Conservation (phyloP, 2,888 invertebrate species). For the Pocota personata region DNA sequence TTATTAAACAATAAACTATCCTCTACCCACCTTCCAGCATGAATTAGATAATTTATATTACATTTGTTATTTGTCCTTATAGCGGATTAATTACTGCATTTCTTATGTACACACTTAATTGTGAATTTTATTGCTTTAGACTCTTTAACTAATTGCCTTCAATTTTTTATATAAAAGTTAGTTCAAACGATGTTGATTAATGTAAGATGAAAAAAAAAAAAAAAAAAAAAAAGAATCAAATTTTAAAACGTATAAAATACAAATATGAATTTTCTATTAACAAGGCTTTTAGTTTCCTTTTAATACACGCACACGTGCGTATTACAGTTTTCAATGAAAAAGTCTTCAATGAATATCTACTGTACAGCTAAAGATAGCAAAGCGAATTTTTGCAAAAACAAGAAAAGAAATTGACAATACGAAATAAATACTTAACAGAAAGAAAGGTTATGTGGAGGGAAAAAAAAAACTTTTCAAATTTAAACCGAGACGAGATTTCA, state of each 20-base stretch:
- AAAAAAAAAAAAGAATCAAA: slow-evolving; percentile 45
- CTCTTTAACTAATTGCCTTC: slow-evolving; percentile 63
- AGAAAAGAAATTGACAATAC: background rate
- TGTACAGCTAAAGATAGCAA: background rate
- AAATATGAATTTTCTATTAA: slow-evolving; percentile 62
- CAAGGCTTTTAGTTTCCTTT: background rate
- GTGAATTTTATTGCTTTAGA: slow-evolving; percentile 43
- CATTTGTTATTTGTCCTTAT: slow-evolving; percentile 8
- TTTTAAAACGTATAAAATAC: slow-evolving; percentile 54
- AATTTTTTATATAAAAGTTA: slow-evolving; percentile 60
- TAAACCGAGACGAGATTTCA: background rate
- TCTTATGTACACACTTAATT: slow-evolving; percentile 19
- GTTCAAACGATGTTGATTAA: slow-evolving; percentile 48
- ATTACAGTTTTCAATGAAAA: background rate
- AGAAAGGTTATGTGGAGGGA: background rate
- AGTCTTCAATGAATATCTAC: background rate
- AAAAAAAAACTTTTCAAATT: background rate
- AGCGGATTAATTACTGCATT: slow-evolving; percentile 26
- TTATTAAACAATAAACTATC: background rate
- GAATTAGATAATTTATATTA: background rate
- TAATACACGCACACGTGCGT: background rate
- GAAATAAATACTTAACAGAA: background rate
- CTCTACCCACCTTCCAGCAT: slow-evolving; percentile 50
- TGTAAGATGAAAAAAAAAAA: slow-evolving; percentile 18
- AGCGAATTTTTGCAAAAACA: background rate